These are phyloP conservation scores for Silurus meridionalis DNA, from an alignment of 2,113 vertebrate species.

Conservation along the genomic window DNA sequence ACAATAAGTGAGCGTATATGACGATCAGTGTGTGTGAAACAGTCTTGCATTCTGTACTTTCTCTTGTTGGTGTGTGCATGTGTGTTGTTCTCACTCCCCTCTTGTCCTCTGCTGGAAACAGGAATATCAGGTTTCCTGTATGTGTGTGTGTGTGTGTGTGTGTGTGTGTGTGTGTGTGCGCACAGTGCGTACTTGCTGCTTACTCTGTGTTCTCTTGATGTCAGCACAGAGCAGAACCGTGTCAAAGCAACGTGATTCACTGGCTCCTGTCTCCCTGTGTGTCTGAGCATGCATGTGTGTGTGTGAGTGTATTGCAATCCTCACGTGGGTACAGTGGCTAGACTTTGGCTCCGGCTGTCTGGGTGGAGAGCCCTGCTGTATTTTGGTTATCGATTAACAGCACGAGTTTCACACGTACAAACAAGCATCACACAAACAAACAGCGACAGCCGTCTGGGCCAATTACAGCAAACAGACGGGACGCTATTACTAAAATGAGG, in stretches of 20 bases:
- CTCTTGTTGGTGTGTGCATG: conserved; percentile 2
- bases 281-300: not conserved
- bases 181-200: conserved; percentile 70
- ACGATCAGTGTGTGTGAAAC: conserved; percentile 26
- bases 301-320: not conserved
- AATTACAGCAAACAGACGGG: not conserved
- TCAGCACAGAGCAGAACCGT: conserved; percentile 65
- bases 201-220: conserved; percentile 68
- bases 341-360: conserved; percentile 23
- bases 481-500: not conserved
- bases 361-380: not conserved
- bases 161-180: not conserved
- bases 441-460: not conserved
- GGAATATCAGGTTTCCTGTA: conserved; percentile 76
- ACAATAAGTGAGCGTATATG: conserved; percentile 3
- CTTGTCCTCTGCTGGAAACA: conserved; percentile 62
- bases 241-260: conserved; percentile 54
- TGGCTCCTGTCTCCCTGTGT: conserved; percentile 6
- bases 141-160: conserved; percentile 23
- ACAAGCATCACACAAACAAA: not conserved
- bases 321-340: conserved; percentile 29
- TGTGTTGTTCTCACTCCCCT: conserved; percentile 9
- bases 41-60: conserved; percentile 24
- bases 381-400: conserved; percentile 29
- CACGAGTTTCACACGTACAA: conserved; percentile 7